Conservation (phyloP, 2,888 invertebrate genomes). For the Gymnoscelis rufifasciata region DNA sequence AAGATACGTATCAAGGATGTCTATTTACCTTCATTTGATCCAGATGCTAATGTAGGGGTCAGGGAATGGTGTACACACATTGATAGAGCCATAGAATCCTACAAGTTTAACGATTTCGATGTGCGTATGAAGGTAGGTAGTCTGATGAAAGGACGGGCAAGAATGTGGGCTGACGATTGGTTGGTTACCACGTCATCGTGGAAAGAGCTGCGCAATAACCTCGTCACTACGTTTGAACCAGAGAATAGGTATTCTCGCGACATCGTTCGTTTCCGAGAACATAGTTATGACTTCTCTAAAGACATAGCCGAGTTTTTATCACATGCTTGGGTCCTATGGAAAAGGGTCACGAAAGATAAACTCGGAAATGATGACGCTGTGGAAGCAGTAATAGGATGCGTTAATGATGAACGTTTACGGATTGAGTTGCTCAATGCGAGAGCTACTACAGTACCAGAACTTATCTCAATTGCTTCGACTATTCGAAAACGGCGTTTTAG, state of each 20-base stretch:
- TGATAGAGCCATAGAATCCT: background rate
- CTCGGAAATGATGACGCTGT: slow-evolving; percentile 28
- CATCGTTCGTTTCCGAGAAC: slow-evolving; percentile 31
- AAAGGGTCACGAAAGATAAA: slow-evolving; percentile 32
- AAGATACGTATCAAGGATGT: background rate
- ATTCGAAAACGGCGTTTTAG: slow-evolving; percentile 8
- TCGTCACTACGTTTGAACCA: slow-evolving; percentile 31
- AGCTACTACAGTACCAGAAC: slow-evolving; percentile 29
- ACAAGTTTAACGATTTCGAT: slow-evolving; percentile 24
- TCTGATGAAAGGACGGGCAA: slow-evolving; percentile 34
- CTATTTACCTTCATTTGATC: background rate
- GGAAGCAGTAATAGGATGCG: slow-evolving; percentile 34
- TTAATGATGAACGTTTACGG: slow-evolving; percentile 31
- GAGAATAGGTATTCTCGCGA: slow-evolving; percentile 37
- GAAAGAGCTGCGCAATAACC: slow-evolving; percentile 23
- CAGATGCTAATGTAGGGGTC: background rate
- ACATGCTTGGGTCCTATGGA: slow-evolving; percentile 35
- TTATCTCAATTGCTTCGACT: slow-evolving; percentile 33
- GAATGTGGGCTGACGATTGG: slow-evolving; percentile 34
- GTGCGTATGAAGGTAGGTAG: slow-evolving; percentile 32
- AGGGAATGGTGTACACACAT: background rate
- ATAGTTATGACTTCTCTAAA: slow-evolving; percentile 29
- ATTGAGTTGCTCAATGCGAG: slow-evolving; percentile 32
- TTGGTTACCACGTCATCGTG: slow-evolving; percentile 31
- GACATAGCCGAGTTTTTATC: slow-evolving; percentile 35